Percentiles rank a stretch among this genome's conserved stretches.
These are phyloP conservation scores for Pygocentrus nattereri DNA, from an alignment of 2,797 vertebrate genomes.

Conservation along the genomic window DNA sequence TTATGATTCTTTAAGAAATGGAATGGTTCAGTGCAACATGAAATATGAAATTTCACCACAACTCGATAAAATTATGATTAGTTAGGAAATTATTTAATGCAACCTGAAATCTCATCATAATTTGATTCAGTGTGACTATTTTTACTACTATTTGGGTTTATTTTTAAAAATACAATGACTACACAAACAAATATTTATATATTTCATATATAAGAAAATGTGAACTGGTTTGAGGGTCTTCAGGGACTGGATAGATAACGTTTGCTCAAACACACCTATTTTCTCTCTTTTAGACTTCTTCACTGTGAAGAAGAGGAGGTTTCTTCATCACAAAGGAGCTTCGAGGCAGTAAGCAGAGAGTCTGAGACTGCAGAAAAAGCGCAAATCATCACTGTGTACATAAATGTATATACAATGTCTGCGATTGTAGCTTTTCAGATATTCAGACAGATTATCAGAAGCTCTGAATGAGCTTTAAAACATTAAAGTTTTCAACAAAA, in stretches of 20 bases:
- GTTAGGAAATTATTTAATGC: too few relatives aligned
- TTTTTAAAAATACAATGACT: too few relatives aligned
- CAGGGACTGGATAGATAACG: background rate
- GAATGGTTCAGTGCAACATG: too few relatives aligned
- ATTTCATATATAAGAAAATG: background rate
- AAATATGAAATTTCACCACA: too few relatives aligned
- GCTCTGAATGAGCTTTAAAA: constrained; percentile 8
- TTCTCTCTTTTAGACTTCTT: constrained; percentile 76
- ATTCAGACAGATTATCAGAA: constrained; percentile 32
- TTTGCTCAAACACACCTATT: constrained; percentile 1
- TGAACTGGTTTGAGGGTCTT: background rate
- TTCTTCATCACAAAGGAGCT: constrained; percentile 70
- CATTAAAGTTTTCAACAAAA: background rate
- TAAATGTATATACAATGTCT: constrained; percentile 52
- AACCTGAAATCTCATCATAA: too few relatives aligned
- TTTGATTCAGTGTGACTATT: too few relatives aligned
- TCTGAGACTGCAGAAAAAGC: constrained; percentile 24
- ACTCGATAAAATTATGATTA: too few relatives aligned
- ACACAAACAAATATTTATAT: too few relatives aligned
- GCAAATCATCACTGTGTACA: constrained; percentile 27
- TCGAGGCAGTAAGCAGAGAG: constrained; percentile 66
- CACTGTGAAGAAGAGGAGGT: constrained; percentile 76
- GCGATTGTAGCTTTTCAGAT: constrained; percentile 33
- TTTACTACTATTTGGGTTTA: too few relatives aligned
- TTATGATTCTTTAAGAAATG: too few relatives aligned